These are phyloP conservation scores for Thera britannica DNA, from an alignment of 2,888 invertebrate genomes.

Conservation along the genomic window DNA sequence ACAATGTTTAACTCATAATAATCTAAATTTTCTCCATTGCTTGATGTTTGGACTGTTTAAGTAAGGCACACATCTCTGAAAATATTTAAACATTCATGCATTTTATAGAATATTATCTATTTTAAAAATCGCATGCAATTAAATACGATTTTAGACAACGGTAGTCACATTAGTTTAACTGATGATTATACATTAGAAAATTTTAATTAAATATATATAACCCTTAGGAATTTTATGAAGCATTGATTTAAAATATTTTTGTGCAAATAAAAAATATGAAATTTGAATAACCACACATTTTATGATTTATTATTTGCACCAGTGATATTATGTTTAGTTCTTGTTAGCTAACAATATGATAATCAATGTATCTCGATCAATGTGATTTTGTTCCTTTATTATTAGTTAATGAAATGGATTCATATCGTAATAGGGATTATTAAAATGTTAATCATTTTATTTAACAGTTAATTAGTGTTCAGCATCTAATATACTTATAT, in stretches of 20 bases:
- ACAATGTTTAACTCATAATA: slow-evolving; percentile 49
- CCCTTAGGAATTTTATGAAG: slow-evolving; percentile 62
- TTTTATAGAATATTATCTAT: slow-evolving; percentile 57
- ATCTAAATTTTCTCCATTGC: slow-evolving; percentile 45
- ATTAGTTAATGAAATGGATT: slow-evolving; percentile 66
- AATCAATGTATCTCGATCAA: slow-evolving; percentile 59
- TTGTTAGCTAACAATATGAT: slow-evolving; percentile 65
- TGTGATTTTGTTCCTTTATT: slow-evolving; percentile 78
- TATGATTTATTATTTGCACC: slow-evolving; percentile 70
- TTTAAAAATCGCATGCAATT: slow-evolving; percentile 52
- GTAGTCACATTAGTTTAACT: slow-evolving; percentile 70
- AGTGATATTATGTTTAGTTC: slow-evolving; percentile 76
- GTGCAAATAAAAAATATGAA: slow-evolving; percentile 63
- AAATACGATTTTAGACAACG: slow-evolving; percentile 59
- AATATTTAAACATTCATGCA: slow-evolving; percentile 49
- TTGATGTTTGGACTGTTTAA: slow-evolving; percentile 39
- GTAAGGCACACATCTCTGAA: slow-evolving; percentile 38
- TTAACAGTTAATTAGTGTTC: slow-evolving; percentile 44
- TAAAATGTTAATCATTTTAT: slow-evolving; percentile 38
- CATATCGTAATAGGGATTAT: slow-evolving; percentile 42
- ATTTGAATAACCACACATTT: slow-evolving; percentile 64
- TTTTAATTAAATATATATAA: slow-evolving; percentile 51
- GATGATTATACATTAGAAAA: slow-evolving; percentile 64
- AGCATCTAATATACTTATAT: slow-evolving; percentile 48
- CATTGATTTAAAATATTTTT: slow-evolving; percentile 64